phyloP scores from a whole-genome alignment of 1,140 invertebrate genomes.

The Augochlora pura region DNA sequence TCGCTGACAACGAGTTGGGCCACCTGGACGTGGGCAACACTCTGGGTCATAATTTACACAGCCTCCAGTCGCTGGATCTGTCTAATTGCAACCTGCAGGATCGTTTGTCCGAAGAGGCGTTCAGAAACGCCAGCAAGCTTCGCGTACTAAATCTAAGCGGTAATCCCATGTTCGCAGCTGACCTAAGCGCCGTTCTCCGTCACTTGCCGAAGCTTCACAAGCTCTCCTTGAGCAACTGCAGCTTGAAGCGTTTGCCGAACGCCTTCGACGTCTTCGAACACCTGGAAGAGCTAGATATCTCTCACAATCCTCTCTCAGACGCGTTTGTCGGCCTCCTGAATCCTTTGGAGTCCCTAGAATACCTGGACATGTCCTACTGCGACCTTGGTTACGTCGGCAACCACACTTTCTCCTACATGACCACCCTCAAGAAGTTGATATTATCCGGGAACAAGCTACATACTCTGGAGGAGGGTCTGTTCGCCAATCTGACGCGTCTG shows the following conservation, averaged over 20 bases:
- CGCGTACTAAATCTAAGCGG: constrained; percentile 84
- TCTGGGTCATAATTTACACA: constrained; percentile 84
- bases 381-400: constrained; percentile 84
- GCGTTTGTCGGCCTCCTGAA: constrained; percentile 85
- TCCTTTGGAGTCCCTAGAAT: constrained; percentile 84
- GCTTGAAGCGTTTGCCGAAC: constrained; percentile 83
- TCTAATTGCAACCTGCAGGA: constrained; percentile 86
- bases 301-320: constrained; percentile 85
- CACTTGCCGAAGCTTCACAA: constrained; percentile 84
- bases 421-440: constrained; percentile 84
- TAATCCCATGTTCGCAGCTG: constrained; percentile 85
- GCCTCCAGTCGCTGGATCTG: constrained; percentile 85
- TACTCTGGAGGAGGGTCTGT: constrained; percentile 85
- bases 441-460: constrained; percentile 86
- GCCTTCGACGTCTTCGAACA: constrained; percentile 85
- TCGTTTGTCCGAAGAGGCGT: constrained; percentile 85
- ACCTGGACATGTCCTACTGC: constrained; percentile 88
- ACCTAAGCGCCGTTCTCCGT: constrained; percentile 84
- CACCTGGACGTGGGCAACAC: constrained; percentile 84
- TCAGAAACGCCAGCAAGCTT: constrained; percentile 85
- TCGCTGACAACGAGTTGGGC: constrained; percentile 85
- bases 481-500: constrained; percentile 85
- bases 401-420: constrained; percentile 86
- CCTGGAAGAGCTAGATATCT: constrained; percentile 85
- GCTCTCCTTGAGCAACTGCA: constrained; percentile 85